Evolutionary conservation across 1,140 invertebrate species (phyloP).

Genomic region (Drosophila rufa): DNA sequence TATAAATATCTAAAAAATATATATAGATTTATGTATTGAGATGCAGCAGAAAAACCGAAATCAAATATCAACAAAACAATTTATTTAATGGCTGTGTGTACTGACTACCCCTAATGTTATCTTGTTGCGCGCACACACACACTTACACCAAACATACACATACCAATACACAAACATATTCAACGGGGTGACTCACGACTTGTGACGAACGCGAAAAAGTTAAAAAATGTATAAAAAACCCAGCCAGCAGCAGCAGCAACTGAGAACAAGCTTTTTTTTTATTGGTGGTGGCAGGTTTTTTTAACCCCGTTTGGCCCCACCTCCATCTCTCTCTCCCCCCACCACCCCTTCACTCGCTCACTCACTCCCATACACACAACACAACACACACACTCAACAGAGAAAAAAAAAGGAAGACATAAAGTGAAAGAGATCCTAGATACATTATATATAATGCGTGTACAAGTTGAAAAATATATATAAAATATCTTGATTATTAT

Average conservation of each 20-base stretch:
- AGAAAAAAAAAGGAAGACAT: conserved; percentile 25
- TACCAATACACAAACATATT: conserved; percentile 20
- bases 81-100: conserved; percentile 74
- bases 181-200: conserved; percentile 36
- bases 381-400: conserved; percentile 5
- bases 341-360: conserved; percentile 7
- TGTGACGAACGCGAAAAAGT: conserved; percentile 18
- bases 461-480: conserved; percentile 67
- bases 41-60: conserved; percentile 34
- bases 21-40: conserved; percentile 43
- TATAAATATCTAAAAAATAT: conserved; percentile 29
- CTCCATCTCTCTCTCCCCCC: conserved; percentile 1
- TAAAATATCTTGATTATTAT: background rate
- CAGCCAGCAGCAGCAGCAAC: conserved; percentile 11
- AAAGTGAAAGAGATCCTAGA: conserved; percentile 69
- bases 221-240: conserved; percentile 5
- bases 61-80: conserved; percentile 41
- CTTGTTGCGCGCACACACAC: conserved; percentile 29
- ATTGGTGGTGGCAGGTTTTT: conserved; percentile 53
- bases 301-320: conserved; percentile 49
- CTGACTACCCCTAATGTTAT: conserved; percentile 69
- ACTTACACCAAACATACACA: conserved; percentile 21
- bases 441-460: conserved; percentile 85
- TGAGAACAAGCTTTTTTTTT: conserved; percentile 41
- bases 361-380: conserved; percentile 11